Percentiles rank a stretch among this genome's conserved stretches.
phyloP scores from a whole-genome alignment of 2,113 vertebrate species.

The Dascyllus trimaculatus region DNA sequence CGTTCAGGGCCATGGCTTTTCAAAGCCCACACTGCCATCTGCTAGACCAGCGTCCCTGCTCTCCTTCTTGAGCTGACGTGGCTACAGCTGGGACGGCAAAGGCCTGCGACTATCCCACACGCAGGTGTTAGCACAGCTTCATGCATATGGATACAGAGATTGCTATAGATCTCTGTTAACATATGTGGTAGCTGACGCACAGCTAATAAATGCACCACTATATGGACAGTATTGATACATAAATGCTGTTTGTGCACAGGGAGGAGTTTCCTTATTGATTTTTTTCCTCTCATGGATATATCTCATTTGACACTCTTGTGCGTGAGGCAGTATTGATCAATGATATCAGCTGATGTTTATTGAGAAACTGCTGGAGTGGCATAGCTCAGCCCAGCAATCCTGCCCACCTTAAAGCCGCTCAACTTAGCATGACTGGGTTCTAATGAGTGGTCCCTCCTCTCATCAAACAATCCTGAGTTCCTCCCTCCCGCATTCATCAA shows the following conservation, averaged over 20 bases:
- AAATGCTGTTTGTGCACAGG: constrained; percentile 55
- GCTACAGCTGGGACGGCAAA: constrained; percentile 54
- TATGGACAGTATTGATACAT: constrained; percentile 42
- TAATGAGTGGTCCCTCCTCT: constrained; percentile 80
- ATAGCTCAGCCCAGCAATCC: constrained; percentile 53
- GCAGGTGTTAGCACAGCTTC: constrained; percentile 66
- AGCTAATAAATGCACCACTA: constrained; percentile 45
- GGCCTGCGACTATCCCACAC: constrained; percentile 48
- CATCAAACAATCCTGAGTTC: constrained; percentile 77
- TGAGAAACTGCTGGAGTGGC: constrained; percentile 70
- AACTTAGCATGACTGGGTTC: constrained; percentile 76
- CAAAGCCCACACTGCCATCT: constrained; percentile 81
- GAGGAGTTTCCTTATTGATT: constrained; percentile 58
- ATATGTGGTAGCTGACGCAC: constrained; percentile 54
- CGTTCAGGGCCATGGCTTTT: constrained; percentile 82
- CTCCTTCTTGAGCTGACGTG: constrained; percentile 56
- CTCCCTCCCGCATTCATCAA: constrained; percentile 81
- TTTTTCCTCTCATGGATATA: constrained; percentile 52
- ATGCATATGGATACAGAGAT: constrained; percentile 75
- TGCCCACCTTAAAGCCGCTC: constrained; percentile 73
- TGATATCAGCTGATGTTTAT: constrained; percentile 65
- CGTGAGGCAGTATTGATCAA: constrained; percentile 62
- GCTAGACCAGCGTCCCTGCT: constrained; percentile 68
- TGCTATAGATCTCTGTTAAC: constrained; percentile 59
- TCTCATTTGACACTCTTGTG: constrained; percentile 58